Base-by-base conservation (phyloP, 35 echinoderm and acorn worm species). In the Apostichopus japonicus region DNA sequence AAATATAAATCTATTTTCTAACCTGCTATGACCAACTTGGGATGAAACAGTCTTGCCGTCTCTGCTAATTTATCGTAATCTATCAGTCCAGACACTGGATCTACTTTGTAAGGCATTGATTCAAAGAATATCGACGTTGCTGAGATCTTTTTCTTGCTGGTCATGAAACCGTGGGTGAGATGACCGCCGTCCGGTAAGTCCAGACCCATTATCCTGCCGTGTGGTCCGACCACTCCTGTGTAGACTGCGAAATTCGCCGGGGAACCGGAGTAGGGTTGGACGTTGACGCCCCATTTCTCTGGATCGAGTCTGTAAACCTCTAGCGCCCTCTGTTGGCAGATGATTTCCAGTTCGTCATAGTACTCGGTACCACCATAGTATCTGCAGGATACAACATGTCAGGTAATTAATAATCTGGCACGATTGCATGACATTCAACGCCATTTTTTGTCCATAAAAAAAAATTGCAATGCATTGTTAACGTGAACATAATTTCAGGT, bases 201-300 rank as follows among this genome's bases (percentile, higher is more conserved):
- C 62, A 98, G 77, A 13, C 97, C 97, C 97, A 98, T 98, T 84
- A 98, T 98, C 25, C 97, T 93, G 4, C 95, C 97, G 54, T 98
- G 97, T 2, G 97, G 93, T 8, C 91, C 95, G 5, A 98, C 83
- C 8, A 98, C 79, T 24, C 77, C 97, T 0, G 97, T 98, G 95
- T 94, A 98, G 67, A 98, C 95, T 6, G 97, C 97, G 90, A 98
- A 98, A 93, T 98, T 98, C 10, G 97, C 97, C 17, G 97, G 97
- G 3, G 97, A 98, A 25, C 97, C 97, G 0, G 97, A 98, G 76
- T 98, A 98, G 0, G 97, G 97, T 76, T 98, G 97, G 25, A 98
- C 97, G 63, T 98, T 98, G 90, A 96, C 97, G 5, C 97, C 97
- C 97, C 97, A 98, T 72, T 98, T 88, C 23, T 96, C 97, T 1